Base-by-base conservation (phyloP, 2,888 invertebrate genomes). In the Dexiosoma caninum region DNA sequence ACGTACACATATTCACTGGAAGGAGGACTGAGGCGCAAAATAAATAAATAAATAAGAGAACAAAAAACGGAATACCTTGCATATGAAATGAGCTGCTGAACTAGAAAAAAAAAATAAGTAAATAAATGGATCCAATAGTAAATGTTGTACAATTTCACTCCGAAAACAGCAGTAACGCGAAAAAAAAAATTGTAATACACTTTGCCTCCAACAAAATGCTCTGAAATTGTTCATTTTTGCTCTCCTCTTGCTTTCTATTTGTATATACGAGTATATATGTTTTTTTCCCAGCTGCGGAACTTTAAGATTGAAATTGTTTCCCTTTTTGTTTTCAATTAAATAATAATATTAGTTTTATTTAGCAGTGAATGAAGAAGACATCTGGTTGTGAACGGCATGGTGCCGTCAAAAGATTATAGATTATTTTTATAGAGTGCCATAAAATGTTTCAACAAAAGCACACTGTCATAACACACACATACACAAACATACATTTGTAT, bases 1-100 rank as follows among this genome's bases (percentile, higher is more conserved):
- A 57, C 21, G 14, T 70, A n/a, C 27, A 6, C 27, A 62, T 42
- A 21, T 32, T 7, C 1, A 66, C n/a, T 35, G 23, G n/a, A 64
- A 35, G 32, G 46, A n/a, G n/a, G n/a, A n/a, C n/a, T n/a, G 27
- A 59, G 37, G n/a, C 37, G 19, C 16, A 32, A 27, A n/a, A 10
- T 23, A 21, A 19, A 1, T 14, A 6, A 40, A 14, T 1, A 14
- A 16, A 42, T 16, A 42, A 16, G 7, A 42, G 19, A 60, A 55
- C 16, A 27, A 59, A 69, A 59, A 69, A 70, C 57, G 77, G 62
- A 77, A 81, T 81, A 77, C 77, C 77, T 81, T 74, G 81, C 62
- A 81, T 77, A 77, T 77, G 57, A 72, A 81, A 81, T 77, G 57
- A 72, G 72, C 55, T 69, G 37, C 60, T 62, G 53, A 53, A 53